Conservation (phyloP, 1,140 invertebrate species). For the Lordiphosa stackelbergi region DNA sequence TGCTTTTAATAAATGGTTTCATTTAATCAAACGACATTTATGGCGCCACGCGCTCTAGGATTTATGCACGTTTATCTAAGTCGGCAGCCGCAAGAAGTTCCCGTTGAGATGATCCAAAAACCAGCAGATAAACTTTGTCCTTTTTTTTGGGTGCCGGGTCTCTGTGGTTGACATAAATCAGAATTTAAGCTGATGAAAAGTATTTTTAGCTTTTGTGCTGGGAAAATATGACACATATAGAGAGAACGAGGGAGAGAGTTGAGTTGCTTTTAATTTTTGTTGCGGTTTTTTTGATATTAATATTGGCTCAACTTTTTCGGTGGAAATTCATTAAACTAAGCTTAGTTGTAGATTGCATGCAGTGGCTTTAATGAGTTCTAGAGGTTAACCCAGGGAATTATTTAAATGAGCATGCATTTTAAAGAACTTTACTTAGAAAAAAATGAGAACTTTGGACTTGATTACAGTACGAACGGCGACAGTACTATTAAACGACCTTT, state of each 20-base stretch:
- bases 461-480: too few species aligned
- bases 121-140: conserved; percentile 55
- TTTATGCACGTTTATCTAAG: conserved; percentile 56
- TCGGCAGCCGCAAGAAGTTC: conserved; percentile 31
- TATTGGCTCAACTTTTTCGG: too few species aligned
- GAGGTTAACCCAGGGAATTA: too few species aligned
- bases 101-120: conserved; percentile 43
- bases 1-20: conserved; percentile 68
- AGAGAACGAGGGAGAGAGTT: conserved; percentile 4
- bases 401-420: too few species aligned
- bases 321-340: too few species aligned
- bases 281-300: too few species aligned
- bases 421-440: too few species aligned
- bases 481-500: too few species aligned
- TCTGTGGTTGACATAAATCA: conserved; percentile 69
- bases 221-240: too few species aligned
- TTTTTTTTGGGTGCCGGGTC: conserved; percentile 21
- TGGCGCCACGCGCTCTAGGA: conserved; percentile 49
- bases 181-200: conserved; percentile 64
- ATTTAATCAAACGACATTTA: conserved; percentile 71
- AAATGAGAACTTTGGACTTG: too few species aligned
- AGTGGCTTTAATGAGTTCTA: too few species aligned
- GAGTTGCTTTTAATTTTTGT: not conserved
- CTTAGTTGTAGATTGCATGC: too few species aligned
- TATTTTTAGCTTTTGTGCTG: conserved; percentile 29